Base-by-base conservation (phyloP, 1,140 invertebrate genomes). In the Cydia amplana region DNA sequence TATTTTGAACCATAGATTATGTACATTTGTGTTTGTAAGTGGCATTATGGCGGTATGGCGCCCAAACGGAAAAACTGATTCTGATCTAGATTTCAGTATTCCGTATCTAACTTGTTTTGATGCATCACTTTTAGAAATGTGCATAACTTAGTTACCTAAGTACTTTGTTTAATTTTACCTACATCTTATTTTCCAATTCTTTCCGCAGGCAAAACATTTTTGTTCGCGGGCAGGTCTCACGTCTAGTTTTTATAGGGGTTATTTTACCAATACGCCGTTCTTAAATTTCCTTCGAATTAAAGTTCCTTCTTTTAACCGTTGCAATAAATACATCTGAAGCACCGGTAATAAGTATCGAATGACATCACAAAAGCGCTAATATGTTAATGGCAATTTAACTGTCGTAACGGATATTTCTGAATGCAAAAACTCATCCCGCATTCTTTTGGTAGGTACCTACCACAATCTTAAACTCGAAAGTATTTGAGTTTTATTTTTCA, bases 331-430 rank as follows among this genome's bases (percentile, higher is more conserved):
- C 32, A 10, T 32, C 10, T 3, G 18, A 70, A 70, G 65, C 65
- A 70, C 36, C 28, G 28, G 25, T 18, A 70, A 18, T 70, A 70
- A 36, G 28, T 70, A 70, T 70, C 65, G 16, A 36, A 70, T 70
- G 65, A 70, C 65, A 70, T 70, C 36, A 70, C 65, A 70, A 70
- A 70, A 70, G 65, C 65, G 28, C 65, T 18, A 40, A 18, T 70
- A 70, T 70, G 65, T 70, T 70, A 70, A 70, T 70, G 32, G 65
- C 32, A 70, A 70, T 18, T 70, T 70, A 70, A 70, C 65, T 70
- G 65, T 70, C 65, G 65, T 70, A 36, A 70, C 65, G 32, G 32
- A 70, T 70, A 70, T 70, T 70, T 70, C 64, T 14, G 65, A 65
- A n/a, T 18, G 1, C 32, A 70, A 70, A 70, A 70, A 70, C 64